These are phyloP conservation scores for Uria aalge DNA, from an alignment of 2,113 vertebrate species.

Conservation along the genomic window DNA sequence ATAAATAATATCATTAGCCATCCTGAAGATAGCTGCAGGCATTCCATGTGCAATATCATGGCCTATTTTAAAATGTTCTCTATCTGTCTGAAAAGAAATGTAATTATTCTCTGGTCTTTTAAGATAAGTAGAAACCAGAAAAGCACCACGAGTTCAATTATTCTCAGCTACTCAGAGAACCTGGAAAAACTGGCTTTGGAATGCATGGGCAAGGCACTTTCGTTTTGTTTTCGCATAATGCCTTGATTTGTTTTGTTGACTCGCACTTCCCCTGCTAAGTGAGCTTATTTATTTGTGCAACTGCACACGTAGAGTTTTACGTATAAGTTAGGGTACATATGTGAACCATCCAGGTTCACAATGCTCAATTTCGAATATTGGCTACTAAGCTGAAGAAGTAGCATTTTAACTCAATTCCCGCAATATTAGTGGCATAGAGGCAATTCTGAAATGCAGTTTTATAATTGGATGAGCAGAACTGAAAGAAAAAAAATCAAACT, in stretches of 20 bases:
- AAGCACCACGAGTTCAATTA: accelerated
- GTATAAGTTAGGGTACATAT: neutral
- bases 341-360: neutral
- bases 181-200: neutral
- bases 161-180: neutral
- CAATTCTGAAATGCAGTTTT: neutral
- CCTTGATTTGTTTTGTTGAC: neutral
- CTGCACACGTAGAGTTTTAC: accelerated
- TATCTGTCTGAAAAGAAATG: neutral
- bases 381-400: neutral
- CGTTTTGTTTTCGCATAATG: neutral
- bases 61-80: neutral
- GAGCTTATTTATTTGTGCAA: neutral
- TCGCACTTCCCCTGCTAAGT: neutral
- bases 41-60: neutral
- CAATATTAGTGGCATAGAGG: neutral
- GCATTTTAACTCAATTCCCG: neutral
- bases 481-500: neutral
- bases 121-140: neutral
- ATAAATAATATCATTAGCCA: neutral
- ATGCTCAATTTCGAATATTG: neutral
- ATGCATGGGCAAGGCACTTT: neutral
- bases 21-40: neutral
- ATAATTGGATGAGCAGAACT: neutral
- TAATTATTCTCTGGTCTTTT: neutral